Base-by-base conservation (phyloP, 2,113 vertebrate genomes). In the Forbesichthys papilliferus region DNA sequence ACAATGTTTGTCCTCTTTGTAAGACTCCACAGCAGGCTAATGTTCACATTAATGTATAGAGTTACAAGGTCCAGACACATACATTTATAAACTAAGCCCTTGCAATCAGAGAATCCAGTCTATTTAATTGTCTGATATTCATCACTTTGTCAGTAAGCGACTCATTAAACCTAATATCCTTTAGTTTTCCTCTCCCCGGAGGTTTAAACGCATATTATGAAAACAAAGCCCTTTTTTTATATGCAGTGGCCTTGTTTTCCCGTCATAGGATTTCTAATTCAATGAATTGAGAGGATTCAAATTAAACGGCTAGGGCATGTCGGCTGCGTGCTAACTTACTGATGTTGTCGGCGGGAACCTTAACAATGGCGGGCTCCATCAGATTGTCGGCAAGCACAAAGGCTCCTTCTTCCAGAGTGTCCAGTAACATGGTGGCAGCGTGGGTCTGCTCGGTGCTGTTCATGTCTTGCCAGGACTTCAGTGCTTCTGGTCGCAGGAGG, bases 301-400 rank as follows among this genome's bases (percentile, higher is more conserved):
- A 86, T 84, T 77, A 81, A 82, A 76, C 8, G 52, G 66, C 79
- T 16, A 11, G 10, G 11, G 59, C 12, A 7, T 3, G 9, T 79
- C 51, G 42, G 69, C 68, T 76, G 16, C 73, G 79, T 57, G 66
- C 71, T 73, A 14, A 94, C 96, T 95, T 88, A 99, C 98, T 95
- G 18, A 99, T 99, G 75, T 99, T 97, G 89, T 96, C 96, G 61
- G 97, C 97, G 52, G 98, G 97, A 91, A 99, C 98, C 68, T 98
- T 96, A 74, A 99, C 98, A 42, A 96, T 94, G 2, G 96, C 96
- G 9, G 98, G 96, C 84, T 98, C 97, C 84, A 97, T 94, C 16
- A 99, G 95, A 88, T 99, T 99, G 91, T 99, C 98, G 47, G 98
- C 98, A 14, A 99, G 92, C 80, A 99, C 96, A 75, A 99, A 99